Evolutionary conservation across 2,113 vertebrate species (phyloP).

Genomic region (Dromas ardeola): DNA sequence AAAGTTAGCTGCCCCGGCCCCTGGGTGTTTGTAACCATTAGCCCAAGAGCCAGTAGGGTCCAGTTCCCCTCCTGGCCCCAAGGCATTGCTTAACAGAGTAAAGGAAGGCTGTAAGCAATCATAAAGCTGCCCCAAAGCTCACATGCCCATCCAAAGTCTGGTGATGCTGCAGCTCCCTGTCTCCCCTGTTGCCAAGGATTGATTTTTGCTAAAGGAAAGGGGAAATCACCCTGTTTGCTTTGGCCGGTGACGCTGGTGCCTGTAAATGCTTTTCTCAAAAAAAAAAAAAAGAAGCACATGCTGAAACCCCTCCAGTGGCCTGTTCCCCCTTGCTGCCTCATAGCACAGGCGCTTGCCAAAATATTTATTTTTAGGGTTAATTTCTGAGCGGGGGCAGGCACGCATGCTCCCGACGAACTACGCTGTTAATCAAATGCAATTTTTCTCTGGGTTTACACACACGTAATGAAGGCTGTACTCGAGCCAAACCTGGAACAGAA

Average conservation of each 20-base stretch:
- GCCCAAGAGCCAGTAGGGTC: background rate
- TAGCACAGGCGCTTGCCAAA: background rate
- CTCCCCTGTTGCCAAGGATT: background rate
- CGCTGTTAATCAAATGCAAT: background rate
- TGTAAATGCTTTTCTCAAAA: background rate
- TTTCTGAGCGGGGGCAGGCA: background rate
- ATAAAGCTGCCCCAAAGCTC: background rate
- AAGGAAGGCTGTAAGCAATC: background rate
- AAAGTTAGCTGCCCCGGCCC: background rate
- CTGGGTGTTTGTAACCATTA: background rate
- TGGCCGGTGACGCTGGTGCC: background rate
- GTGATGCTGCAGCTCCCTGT: background rate
- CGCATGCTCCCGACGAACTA: rapidly evolving
- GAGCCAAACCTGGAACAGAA: background rate
- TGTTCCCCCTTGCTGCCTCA: background rate
- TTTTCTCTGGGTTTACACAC: background rate
- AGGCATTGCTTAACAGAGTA: background rate
- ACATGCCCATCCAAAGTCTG: background rate
- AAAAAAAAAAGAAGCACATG: background rate
- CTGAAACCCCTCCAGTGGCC: background rate
- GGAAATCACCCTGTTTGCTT: background rate
- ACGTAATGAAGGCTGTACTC: background rate
- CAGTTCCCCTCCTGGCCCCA: background rate
- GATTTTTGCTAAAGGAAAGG: background rate
- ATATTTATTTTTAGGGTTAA: background rate